Conservation (phyloP, 1,140 invertebrate species). For the Diabrotica virgifera region DNA sequence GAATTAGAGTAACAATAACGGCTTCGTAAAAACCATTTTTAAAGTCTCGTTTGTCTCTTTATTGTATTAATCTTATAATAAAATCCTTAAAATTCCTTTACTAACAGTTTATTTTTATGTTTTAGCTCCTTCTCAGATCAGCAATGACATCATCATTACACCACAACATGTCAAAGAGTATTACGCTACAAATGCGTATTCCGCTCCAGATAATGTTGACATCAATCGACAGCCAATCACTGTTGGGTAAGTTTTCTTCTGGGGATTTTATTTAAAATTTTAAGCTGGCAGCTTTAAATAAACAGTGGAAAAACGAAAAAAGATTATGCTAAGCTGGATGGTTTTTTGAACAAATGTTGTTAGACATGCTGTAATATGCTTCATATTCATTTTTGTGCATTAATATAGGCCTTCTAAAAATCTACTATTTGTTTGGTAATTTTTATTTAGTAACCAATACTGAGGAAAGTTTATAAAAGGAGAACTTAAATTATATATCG, state of each 20-base stretch:
- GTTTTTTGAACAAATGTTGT: no score
- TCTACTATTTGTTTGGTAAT: no score
- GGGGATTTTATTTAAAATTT: background rate
- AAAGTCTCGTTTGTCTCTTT: background rate
- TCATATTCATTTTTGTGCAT: no score
- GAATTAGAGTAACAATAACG: no score
- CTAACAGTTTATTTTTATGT: conserved; percentile 14
- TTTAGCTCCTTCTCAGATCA: conserved; percentile 51
- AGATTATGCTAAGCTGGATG: background rate
- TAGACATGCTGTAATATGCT: no score
- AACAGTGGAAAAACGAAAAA: background rate
- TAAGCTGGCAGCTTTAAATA: background rate
- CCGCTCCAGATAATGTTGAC: conserved; percentile 74
- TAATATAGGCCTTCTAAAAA: no score
- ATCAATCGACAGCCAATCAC: conserved; percentile 80
- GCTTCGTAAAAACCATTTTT: no score
- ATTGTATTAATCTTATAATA: background rate
- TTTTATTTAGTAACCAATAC: no score
- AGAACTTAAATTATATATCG: no score
- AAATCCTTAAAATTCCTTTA: background rate
- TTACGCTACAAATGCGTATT: conserved; percentile 42
- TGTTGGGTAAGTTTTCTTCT: conserved; percentile 71
- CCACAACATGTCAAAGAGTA: conserved; percentile 51
- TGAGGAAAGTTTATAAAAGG: no score
- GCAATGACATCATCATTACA: conserved; percentile 51